Evolutionary conservation across 2,113 vertebrate species (phyloP).

Genomic region (Ellobius talpinus): DNA sequence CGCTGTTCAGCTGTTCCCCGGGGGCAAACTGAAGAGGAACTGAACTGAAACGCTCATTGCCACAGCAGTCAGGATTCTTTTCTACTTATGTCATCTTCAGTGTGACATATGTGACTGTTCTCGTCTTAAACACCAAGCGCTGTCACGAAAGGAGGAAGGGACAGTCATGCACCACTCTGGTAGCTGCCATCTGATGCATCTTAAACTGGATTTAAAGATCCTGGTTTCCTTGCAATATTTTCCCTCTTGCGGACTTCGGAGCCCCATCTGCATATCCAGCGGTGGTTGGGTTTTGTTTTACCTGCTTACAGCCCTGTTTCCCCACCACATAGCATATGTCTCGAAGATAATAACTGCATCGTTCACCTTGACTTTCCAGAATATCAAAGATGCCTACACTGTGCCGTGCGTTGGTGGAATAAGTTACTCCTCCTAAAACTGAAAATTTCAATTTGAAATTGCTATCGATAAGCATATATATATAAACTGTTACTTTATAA

Average conservation of each 20-base stretch:
- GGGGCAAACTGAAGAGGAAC: neutral
- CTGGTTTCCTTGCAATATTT: neutral
- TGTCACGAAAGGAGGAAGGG: neutral
- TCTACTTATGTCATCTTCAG: constrained; percentile 43
- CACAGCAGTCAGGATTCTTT: constrained; percentile 24
- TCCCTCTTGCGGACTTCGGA: neutral
- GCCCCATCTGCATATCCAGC: neutral
- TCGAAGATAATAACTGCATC: neutral
- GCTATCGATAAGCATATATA: neutral
- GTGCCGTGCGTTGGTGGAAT: neutral
- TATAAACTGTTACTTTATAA: neutral
- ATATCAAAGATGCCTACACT: neutral
- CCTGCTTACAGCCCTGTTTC: neutral
- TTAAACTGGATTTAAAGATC: constrained; percentile 27
- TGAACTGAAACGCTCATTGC: neutral
- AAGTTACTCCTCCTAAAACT: constrained; percentile 16
- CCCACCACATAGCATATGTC: neutral
- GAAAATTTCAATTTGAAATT: constrained; percentile 43
- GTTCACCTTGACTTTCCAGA: neutral
- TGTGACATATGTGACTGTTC: neutral
- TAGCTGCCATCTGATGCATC: neutral
- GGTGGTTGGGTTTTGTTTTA: neutral
- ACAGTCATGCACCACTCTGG: neutral
- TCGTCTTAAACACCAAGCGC: neutral
- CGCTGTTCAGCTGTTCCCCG: neutral